These are phyloP conservation scores for Ctenosaura bakeri DNA, from an alignment of 2,797 vertebrate species.

Conservation along the genomic window DNA sequence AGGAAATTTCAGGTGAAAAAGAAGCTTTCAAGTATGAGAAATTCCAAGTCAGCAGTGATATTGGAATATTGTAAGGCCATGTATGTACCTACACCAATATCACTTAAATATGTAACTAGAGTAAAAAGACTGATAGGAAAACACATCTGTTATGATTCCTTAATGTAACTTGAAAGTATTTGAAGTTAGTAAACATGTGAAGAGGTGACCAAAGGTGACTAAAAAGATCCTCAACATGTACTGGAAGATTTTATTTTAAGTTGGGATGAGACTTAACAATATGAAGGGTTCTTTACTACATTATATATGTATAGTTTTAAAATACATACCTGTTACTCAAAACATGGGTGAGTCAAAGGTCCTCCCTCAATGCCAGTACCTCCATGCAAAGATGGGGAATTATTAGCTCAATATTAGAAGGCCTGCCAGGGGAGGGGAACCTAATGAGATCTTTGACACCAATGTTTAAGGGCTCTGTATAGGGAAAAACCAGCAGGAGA, in stretches of 20 bases:
- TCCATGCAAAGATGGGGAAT: too few species aligned
- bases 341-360: too few species aligned
- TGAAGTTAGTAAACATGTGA: background rate
- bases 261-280: background rate
- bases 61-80: background rate
- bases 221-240: background rate
- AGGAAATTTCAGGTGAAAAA: too few species aligned
- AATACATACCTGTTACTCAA: background rate
- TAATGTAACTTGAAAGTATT: background rate
- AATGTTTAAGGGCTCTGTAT: too few species aligned
- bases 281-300: background rate
- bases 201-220: background rate
- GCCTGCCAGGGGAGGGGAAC: too few species aligned
- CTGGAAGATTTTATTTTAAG: background rate
- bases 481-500: too few species aligned
- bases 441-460: too few species aligned
- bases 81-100: background rate
- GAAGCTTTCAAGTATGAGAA: too few species aligned
- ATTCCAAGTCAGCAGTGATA: too few species aligned
- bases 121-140: background rate
- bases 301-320: background rate
- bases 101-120: slow-evolving; percentile 6
- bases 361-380: too few species aligned
- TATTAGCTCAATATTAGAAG: too few species aligned
- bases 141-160: background rate